Evolutionary conservation across 2,888 invertebrate species (phyloP), one percentile per base, ranked within the genome.

Genomic region (Drosophila aldrichi): DNA sequence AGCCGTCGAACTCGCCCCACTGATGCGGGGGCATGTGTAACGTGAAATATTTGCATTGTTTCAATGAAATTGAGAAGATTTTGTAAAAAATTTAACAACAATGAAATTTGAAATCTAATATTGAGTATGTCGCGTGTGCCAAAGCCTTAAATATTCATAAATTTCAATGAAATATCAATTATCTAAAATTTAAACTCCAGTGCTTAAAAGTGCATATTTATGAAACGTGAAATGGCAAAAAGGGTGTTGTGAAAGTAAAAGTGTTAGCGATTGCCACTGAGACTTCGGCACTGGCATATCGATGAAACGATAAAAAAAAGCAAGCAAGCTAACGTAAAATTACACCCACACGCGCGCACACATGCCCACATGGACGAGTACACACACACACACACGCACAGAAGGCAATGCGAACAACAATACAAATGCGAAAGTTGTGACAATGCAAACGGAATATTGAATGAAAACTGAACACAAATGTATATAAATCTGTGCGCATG

Each of bases 171-270:
- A 36, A 62, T 54, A 48, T 57, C n/a, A 49, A 22, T 61, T 55
- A 55, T 51, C 14, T 32, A 43, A 20, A 18, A 67, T 63, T 36
- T n/a, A 56, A 70, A 66, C 18, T 48, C 29, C 67, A 75, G 52
- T 70, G 70, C 32, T 57, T 36, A 22, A 59, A 44, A 55, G 40
- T 49, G 61, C 46, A 77, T 60, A 57, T 54, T 34, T 3, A 56
- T 14, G 8, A 22, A 44, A 4, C 14, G 41, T 14, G 68, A 49
- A 59, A 56, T 38, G 63, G 29, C 43, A 52, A 52, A 72, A 61
- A 55, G 64, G 64, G 62, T 61, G 57, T 66, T 58, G 88, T 86
- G 82, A 84, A 88, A 90, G 90, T 86, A 89, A 86, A 90, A 90
- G 86, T 86, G 87, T 70, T 68, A 60, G 70, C 70, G 64, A 61